These are phyloP conservation scores for Characodon lateralis DNA, from an alignment of 2,797 vertebrate genomes.

Conservation along the genomic window DNA sequence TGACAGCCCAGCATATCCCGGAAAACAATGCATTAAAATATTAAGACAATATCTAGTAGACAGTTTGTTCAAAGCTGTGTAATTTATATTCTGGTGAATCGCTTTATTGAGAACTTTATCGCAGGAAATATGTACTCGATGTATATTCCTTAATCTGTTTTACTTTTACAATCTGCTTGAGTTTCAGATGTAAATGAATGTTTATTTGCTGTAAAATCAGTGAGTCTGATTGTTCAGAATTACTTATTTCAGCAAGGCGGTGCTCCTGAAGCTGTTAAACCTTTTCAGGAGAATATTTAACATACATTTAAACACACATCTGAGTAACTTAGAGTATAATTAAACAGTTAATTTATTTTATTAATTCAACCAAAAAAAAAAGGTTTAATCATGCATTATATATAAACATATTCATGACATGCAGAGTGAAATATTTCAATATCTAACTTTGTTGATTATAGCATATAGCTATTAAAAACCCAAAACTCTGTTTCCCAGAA, in stretches of 20 bases:
- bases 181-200: constrained; percentile 26
- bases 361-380: not conserved
- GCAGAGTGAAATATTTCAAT: not conserved
- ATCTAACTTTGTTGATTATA: too few relatives aligned
- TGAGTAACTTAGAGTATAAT: not conserved
- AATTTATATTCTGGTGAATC: constrained; percentile 23
- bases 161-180: not conserved
- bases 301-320: constrained; percentile 17
- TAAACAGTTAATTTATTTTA: not conserved
- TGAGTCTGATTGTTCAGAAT: constrained; percentile 29
- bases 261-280: constrained; percentile 36
- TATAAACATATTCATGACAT: not conserved
- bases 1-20: constrained; percentile 19
- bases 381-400: too few relatives aligned
- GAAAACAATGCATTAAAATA: constrained; percentile 26
- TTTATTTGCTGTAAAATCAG: constrained; percentile 7
- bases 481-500: too few relatives aligned
- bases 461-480: too few relatives aligned
- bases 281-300: constrained; percentile 8
- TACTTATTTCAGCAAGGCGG: constrained; percentile 26
- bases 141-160: constrained; percentile 9
- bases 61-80: constrained; percentile 15
- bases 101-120: constrained; percentile 14
- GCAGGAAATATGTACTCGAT: constrained; percentile 15
- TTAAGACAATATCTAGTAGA: constrained; percentile 12